Evolutionary conservation across 1,140 invertebrate species (phyloP).

Genomic region (Pseudomyrmex flavicornis): DNA sequence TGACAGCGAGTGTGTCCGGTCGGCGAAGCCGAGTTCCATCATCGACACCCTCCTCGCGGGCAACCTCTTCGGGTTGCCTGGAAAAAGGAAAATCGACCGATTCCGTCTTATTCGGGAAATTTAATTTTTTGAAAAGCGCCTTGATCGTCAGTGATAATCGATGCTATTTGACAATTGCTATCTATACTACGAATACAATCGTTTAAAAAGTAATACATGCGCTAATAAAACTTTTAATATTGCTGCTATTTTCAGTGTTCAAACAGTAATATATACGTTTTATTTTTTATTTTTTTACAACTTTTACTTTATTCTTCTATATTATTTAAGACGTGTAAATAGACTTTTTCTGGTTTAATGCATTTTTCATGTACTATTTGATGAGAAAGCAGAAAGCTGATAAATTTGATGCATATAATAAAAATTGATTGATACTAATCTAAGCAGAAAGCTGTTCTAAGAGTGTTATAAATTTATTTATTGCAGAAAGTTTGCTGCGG

Average conservation of each 20-base stretch:
- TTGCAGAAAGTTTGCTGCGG: neutral
- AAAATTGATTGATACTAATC: too few relatives aligned
- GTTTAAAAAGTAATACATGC: neutral
- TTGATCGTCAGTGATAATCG: neutral
- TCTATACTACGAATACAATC: neutral
- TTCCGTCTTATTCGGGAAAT: neutral
- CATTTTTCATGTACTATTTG: neutral
- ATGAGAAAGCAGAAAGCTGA: neutral
- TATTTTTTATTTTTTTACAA: too few relatives aligned
- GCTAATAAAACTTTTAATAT: too few relatives aligned
- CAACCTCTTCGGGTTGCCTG: conserved; percentile 53
- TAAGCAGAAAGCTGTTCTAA: neutral
- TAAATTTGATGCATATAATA: neutral
- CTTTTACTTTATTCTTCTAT: neutral
- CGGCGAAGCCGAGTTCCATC: conserved; percentile 82
- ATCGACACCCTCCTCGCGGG: conserved; percentile 81
- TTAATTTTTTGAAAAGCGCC: neutral
- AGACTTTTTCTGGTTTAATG: neutral
- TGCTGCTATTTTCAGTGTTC: neutral
- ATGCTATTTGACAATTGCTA: neutral
- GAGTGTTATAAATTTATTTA: neutral
- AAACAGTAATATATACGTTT: too few relatives aligned
- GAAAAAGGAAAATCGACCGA: neutral
- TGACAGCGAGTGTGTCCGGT: conserved; percentile 64
- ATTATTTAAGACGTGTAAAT: neutral